phyloP scores from a whole-genome alignment of 2,797 vertebrate genomes.

The Thalassophryne amazonica region DNA sequence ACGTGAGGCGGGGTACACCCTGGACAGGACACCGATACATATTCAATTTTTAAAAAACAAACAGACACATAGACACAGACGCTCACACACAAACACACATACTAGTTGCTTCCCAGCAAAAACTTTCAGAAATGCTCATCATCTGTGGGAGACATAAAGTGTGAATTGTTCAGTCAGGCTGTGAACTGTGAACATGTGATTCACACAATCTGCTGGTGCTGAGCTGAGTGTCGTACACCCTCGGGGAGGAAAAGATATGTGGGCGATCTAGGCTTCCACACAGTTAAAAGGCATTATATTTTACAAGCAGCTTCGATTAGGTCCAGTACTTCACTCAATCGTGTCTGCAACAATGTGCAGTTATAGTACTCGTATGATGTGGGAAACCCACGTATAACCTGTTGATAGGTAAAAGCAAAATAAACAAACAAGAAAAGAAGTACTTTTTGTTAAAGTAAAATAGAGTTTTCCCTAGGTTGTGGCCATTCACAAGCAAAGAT shows the following conservation, averaged over 20 bases:
- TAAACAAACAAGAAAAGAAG: no score
- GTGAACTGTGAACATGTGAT: constrained; percentile 42
- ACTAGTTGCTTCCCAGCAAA: constrained; percentile 29
- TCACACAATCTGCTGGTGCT: constrained; percentile 37
- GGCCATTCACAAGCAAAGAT: no score
- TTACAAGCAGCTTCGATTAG: constrained; percentile 14
- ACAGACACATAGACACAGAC: no score
- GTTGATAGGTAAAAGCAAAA: no score
- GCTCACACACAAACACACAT: no score
- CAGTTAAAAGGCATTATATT: constrained; percentile 16
- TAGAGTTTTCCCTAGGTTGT: no score
- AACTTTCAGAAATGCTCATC: constrained; percentile 30
- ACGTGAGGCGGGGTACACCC: no score
- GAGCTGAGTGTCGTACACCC: constrained; percentile 16
- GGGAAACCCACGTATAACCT: neutral
- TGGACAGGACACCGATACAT: no score
- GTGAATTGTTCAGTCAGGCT: constrained; percentile 28
- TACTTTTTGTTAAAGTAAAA: no score
- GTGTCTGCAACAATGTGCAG: neutral
- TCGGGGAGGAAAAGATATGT: constrained; percentile 21
- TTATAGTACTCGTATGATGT: neutral
- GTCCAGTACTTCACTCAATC: neutral
- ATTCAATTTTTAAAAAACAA: no score
- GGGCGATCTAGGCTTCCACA: constrained; percentile 24
- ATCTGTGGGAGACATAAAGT: constrained; percentile 22